Conservation (phyloP, 2,797 vertebrate species). For the Parotocinclus haroldoi region DNA sequence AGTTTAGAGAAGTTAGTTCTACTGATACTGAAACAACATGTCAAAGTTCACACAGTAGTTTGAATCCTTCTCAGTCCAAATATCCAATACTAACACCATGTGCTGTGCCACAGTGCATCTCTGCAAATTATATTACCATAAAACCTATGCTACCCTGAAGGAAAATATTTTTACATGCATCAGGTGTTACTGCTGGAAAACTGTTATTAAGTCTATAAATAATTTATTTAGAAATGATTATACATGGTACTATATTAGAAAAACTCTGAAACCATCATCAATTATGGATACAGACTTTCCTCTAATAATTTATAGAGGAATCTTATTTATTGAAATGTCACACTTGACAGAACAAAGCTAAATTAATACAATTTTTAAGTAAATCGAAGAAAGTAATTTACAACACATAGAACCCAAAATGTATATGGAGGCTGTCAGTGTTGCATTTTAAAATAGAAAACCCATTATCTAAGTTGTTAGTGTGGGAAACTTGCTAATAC, state of each 20-base stretch:
- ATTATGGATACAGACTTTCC: constrained; percentile 68
- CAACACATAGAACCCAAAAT: constrained; percentile 53
- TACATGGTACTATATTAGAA: background rate
- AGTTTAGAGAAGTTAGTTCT: too few relatives aligned
- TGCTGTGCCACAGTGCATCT: too few relatives aligned
- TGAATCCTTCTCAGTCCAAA: too few relatives aligned
- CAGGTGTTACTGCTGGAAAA: too few relatives aligned
- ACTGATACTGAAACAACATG: too few relatives aligned
- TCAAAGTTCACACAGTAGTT: too few relatives aligned
- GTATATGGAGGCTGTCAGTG: constrained; percentile 41
- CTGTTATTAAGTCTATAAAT: too few relatives aligned
- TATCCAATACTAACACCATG: too few relatives aligned
- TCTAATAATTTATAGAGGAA: constrained; percentile 60
- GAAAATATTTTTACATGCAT: too few relatives aligned
- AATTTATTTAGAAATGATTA: background rate
- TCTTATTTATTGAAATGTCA: constrained; percentile 64
- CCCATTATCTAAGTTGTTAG: constrained; percentile 44
- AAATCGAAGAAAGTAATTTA: constrained; percentile 49
- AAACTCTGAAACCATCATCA: constrained; percentile 62
- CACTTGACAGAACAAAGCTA: constrained; percentile 35
- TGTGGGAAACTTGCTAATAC: constrained; percentile 28
- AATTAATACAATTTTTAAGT: constrained; percentile 62
- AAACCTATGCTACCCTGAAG: too few relatives aligned
- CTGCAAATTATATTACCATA: too few relatives aligned
- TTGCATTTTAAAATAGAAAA: constrained; percentile 5